Evolutionary conservation across 2,888 invertebrate genomes (phyloP).

Genomic region (Rhodophaea formosa): DNA sequence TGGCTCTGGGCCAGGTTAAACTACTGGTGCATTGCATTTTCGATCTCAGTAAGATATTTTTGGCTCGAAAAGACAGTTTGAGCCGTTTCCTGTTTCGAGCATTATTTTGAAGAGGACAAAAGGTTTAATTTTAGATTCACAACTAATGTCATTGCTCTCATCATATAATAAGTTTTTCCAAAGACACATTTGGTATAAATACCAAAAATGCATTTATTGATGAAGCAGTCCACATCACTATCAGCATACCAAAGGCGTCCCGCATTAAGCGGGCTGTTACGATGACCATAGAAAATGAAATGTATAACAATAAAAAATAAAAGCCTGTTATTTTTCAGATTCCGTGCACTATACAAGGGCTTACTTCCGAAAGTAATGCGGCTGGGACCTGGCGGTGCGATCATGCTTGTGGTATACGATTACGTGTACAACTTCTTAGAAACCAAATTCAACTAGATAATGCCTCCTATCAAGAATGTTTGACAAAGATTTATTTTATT

Average conservation of each 20-base stretch:
- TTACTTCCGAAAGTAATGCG: constrained; percentile 94
- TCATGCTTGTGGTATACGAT: constrained; percentile 96
- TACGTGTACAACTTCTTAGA: constrained; percentile 89
- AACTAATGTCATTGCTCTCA: background rate
- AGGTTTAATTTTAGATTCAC: background rate
- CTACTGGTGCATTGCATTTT: constrained; percentile 20
- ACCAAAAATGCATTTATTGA: too few species aligned
- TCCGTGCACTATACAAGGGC: constrained; percentile 94
- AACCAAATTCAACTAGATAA: constrained; percentile 50
- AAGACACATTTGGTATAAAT: too few species aligned
- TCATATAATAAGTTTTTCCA: too few species aligned
- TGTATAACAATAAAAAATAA: background rate
- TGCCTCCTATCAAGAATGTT: background rate
- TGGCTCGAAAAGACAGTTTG: background rate
- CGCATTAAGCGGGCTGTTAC: too few species aligned
- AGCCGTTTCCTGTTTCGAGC: background rate
- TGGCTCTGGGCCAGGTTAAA: constrained; percentile 44
- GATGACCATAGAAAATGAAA: too few species aligned
- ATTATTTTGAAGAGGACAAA: background rate
- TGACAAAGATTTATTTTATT: background rate
- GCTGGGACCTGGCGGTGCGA: constrained; percentile 96
- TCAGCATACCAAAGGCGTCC: too few species aligned
- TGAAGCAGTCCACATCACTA: too few species aligned
- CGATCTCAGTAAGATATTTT: constrained; percentile 21
- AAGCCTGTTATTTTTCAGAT: constrained; percentile 78